Evolutionary conservation across 2,888 invertebrate species (phyloP).

Genomic region (Fissipunctia ypsillon): DNA sequence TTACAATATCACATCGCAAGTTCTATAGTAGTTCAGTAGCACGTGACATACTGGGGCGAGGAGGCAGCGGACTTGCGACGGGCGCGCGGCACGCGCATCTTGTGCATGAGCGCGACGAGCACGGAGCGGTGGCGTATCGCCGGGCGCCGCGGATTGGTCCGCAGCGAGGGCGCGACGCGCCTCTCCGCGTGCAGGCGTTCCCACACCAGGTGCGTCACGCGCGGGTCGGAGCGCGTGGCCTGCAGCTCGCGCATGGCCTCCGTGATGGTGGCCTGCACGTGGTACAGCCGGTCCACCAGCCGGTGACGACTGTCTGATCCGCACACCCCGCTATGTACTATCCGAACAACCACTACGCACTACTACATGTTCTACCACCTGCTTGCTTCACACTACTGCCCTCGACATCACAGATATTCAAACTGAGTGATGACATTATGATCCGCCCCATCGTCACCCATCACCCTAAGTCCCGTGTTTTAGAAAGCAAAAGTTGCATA

Average conservation of each 20-base stretch:
- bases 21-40: neutral
- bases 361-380: constrained; percentile 4
- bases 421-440: neutral
- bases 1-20: neutral
- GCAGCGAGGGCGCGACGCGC: constrained; percentile 22
- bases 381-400: neutral
- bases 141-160: accelerated
- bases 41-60: neutral
- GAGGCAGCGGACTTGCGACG: accelerated
- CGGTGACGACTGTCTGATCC: constrained; percentile 87
- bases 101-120: neutral
- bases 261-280: constrained; percentile 75
- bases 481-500: neutral
- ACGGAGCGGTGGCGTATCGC: neutral
- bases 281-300: constrained; percentile 80
- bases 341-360: constrained; percentile 45
- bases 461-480: neutral
- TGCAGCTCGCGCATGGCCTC: constrained; percentile 72
- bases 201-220: constrained; percentile 72
- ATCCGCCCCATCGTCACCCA: neutral
- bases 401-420: neutral
- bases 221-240: constrained; percentile 77
- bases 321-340: constrained; percentile 70
- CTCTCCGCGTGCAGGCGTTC: constrained; percentile 53
- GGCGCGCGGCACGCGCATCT: neutral